Conservation (phyloP, 2,113 vertebrate genomes). For the Columba janthina region DNA sequence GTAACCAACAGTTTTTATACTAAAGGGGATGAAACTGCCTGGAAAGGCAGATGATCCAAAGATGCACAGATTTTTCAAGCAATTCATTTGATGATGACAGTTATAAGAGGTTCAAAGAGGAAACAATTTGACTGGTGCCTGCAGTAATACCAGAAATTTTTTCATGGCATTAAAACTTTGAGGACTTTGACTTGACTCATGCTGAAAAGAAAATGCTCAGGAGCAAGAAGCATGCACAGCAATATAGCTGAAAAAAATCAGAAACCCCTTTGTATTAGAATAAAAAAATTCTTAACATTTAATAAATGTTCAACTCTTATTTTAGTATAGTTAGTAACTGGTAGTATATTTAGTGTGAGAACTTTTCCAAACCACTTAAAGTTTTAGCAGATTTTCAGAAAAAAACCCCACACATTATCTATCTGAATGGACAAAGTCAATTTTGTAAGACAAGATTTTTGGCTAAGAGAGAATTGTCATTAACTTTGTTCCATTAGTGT, state of each 20-base stretch:
- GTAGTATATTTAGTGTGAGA: neutral
- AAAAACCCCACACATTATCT: neutral
- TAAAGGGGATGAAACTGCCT: neutral
- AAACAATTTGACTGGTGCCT: neutral
- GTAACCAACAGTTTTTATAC: neutral
- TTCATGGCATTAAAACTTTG: conserved; percentile 6
- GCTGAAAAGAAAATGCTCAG: neutral
- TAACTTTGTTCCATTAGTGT: neutral
- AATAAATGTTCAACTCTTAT: neutral
- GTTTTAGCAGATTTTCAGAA: neutral
- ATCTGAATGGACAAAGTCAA: neutral
- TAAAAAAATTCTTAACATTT: neutral
- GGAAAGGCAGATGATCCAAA: neutral
- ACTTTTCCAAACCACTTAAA: neutral
- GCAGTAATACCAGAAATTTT: neutral
- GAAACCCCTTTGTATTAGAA: conserved; percentile 1
- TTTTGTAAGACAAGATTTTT: neutral
- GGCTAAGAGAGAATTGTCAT: neutral
- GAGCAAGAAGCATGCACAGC: neutral
- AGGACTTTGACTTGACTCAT: conserved; percentile 28
- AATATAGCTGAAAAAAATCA: neutral
- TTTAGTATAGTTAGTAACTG: conserved; percentile 41
- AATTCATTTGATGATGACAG: neutral
- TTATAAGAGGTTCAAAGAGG: neutral
- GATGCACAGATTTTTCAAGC: neutral